Percentiles rank a stretch among this genome's conserved stretches.
Conservation (phyloP, 2,113 vertebrate species). For the Microtus ochrogaster region DNA sequence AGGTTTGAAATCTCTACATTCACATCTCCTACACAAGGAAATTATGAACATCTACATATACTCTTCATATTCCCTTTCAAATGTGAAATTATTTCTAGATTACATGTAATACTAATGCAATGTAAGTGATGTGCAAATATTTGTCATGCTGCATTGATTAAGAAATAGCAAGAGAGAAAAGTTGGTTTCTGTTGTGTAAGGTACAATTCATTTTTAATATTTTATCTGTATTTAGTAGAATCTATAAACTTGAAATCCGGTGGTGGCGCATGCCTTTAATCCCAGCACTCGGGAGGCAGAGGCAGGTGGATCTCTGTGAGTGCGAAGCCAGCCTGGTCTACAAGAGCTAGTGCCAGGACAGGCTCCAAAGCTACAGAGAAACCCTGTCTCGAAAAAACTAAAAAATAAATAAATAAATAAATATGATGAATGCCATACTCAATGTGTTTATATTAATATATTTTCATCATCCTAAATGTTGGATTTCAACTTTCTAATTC, state of each 20-base stretch:
- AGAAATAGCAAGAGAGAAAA: background rate
- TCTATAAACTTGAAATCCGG: background rate
- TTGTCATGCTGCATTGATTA: background rate
- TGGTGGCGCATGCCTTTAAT: too few species aligned
- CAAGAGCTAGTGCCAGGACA: too few species aligned
- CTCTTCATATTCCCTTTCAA: background rate
- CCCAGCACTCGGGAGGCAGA: too few species aligned
- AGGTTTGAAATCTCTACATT: background rate
- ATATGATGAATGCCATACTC: background rate
- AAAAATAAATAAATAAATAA: too few species aligned
- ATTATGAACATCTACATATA: background rate
- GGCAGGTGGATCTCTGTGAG: too few species aligned
- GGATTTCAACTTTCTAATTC: conserved; percentile 13
- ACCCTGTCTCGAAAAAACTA: too few species aligned
- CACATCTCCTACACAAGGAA: too few species aligned
- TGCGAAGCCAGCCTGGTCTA: too few species aligned
- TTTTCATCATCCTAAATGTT: background rate
- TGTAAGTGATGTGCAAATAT: background rate
- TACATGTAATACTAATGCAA: background rate
- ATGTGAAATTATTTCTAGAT: background rate
- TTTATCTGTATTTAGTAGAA: background rate
- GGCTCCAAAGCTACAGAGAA: too few species aligned
- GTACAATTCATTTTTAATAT: background rate
- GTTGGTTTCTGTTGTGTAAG: background rate
- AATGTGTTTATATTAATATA: background rate